Conservation (phyloP, 92 coral and sea anemone genomes). For the Hydrozoanthus gracilis region DNA sequence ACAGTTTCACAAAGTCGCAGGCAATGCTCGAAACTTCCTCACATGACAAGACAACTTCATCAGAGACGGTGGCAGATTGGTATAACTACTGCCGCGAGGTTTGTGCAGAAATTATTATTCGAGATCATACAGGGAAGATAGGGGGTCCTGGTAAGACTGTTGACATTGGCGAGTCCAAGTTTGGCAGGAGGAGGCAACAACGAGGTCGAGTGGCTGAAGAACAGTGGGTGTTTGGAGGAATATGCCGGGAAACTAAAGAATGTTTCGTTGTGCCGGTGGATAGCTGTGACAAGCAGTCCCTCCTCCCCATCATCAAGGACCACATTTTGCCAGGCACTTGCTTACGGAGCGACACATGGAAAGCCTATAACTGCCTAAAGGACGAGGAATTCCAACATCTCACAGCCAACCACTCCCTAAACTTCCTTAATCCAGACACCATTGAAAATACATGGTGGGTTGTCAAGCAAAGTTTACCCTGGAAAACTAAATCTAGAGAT, state of each 20-base stretch:
- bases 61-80: slow-evolving; percentile 56
- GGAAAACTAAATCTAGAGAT: neutral
- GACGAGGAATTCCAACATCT: slow-evolving; percentile 48
- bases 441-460: neutral
- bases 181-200: slow-evolving; percentile 31
- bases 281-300: slow-evolving; percentile 27
- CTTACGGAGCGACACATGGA: slow-evolving; percentile 42
- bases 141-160: slow-evolving; percentile 51
- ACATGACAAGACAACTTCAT: slow-evolving; percentile 1
- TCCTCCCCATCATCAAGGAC: slow-evolving; percentile 11
- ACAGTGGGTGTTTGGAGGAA: slow-evolving; percentile 52
- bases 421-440: slow-evolving; percentile 5
- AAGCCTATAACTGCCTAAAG: slow-evolving; percentile 49
- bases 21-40: slow-evolving; percentile 24
- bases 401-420: slow-evolving; percentile 43
- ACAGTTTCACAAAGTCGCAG: slow-evolving; percentile 24
- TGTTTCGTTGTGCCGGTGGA: slow-evolving; percentile 48
- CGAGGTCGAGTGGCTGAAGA: slow-evolving; percentile 9
- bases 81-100: slow-evolving; percentile 43
- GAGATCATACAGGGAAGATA: slow-evolving; percentile 19
- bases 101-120: slow-evolving; percentile 33
- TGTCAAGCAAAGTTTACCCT: neutral
- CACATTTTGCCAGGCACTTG: slow-evolving; percentile 43
- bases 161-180: slow-evolving; percentile 43
- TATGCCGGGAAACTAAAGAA: slow-evolving; percentile 37